A percentile compares a stretch with the other conserved stretches of the same genome.
Conservation (phyloP, 2,113 vertebrate genomes). For the Entomyzon cyanotis region DNA sequence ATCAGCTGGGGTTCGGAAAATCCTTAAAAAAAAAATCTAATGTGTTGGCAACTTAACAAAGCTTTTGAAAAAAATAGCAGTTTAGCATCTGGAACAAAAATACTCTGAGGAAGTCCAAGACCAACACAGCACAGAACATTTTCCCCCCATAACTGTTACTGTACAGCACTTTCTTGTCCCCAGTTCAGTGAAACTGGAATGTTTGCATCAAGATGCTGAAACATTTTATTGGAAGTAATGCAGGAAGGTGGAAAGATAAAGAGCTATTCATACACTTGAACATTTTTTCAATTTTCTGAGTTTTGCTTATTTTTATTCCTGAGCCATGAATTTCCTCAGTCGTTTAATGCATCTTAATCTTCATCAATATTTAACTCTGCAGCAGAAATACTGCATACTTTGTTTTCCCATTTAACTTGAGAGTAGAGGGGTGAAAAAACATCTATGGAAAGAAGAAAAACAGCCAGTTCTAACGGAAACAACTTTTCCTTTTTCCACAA, state of each 20-base stretch:
- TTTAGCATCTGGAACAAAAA: slow-evolving; percentile 80
- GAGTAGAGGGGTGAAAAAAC: neutral
- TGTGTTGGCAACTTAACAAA: slow-evolving; percentile 72
- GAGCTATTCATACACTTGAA: slow-evolving; percentile 44
- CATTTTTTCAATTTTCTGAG: neutral
- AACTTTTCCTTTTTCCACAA: slow-evolving; percentile 14
- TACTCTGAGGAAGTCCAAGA: slow-evolving; percentile 70
- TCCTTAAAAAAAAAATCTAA: slow-evolving; percentile 65
- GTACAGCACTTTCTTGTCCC: slow-evolving; percentile 60
- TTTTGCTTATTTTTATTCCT: slow-evolving; percentile 52
- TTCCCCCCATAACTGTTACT: slow-evolving; percentile 61
- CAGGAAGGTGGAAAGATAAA: slow-evolving; percentile 45
- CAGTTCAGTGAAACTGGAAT: slow-evolving; percentile 44
- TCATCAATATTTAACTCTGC: slow-evolving; percentile 55
- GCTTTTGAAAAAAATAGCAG: slow-evolving; percentile 77
- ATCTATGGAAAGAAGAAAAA: slow-evolving; percentile 7
- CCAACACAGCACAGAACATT: slow-evolving; percentile 69
- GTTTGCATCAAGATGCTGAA: slow-evolving; percentile 50
- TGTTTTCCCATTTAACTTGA: slow-evolving; percentile 38
- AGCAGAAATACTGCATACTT: slow-evolving; percentile 36
- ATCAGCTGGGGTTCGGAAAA: slow-evolving; percentile 78
- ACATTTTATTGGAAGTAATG: slow-evolving; percentile 38
- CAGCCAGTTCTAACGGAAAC: slow-evolving; percentile 18
- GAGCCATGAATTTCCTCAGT: slow-evolving; percentile 34
- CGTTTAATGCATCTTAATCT: slow-evolving; percentile 52